Percentiles rank a stretch among this genome's conserved stretches.
phyloP scores from a whole-genome alignment of 1,140 invertebrate species.

The Mylabris phalerata region DNA sequence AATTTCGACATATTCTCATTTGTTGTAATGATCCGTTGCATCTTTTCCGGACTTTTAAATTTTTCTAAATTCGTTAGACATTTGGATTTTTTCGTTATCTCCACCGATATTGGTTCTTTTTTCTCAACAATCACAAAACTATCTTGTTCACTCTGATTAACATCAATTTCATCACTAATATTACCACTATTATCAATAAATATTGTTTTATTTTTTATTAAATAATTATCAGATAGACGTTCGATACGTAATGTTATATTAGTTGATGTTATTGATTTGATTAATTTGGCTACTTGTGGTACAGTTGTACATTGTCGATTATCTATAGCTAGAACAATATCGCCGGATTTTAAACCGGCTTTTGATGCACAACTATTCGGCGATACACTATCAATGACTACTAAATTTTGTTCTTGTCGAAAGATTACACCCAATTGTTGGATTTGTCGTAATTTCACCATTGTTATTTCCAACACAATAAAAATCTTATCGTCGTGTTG shows the following conservation, averaged over 20 bases:
- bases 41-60: slow-evolving; percentile 11
- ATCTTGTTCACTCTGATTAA: slow-evolving; percentile 25
- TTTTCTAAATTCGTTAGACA: not conserved
- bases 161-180: slow-evolving; percentile 20
- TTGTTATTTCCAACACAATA: slow-evolving; percentile 57
- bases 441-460: slow-evolving; percentile 56
- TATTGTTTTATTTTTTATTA: slow-evolving; percentile 24
- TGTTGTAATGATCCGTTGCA: slow-evolving; percentile 31
- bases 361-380: slow-evolving; percentile 66
- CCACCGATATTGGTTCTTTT: slow-evolving; percentile 31
- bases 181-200: not conserved
- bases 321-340: slow-evolving; percentile 73
- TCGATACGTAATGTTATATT: slow-evolving; percentile 54
- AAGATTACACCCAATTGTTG: slow-evolving; percentile 59
- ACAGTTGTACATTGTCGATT: slow-evolving; percentile 66
- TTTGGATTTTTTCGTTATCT: slow-evolving; percentile 25
- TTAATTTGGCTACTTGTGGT: slow-evolving; percentile 64
- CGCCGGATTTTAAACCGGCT: slow-evolving; percentile 69
- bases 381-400: slow-evolving; percentile 70
- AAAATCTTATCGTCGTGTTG: slow-evolving; percentile 44
- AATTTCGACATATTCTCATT: slow-evolving; percentile 42
- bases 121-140: slow-evolving; percentile 34
- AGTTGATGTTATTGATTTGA: slow-evolving; percentile 47
- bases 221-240: slow-evolving; percentile 42
- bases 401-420: slow-evolving; percentile 54